phyloP scores from a whole-genome alignment of 1,140 invertebrate genomes.

The Musca domestica region DNA sequence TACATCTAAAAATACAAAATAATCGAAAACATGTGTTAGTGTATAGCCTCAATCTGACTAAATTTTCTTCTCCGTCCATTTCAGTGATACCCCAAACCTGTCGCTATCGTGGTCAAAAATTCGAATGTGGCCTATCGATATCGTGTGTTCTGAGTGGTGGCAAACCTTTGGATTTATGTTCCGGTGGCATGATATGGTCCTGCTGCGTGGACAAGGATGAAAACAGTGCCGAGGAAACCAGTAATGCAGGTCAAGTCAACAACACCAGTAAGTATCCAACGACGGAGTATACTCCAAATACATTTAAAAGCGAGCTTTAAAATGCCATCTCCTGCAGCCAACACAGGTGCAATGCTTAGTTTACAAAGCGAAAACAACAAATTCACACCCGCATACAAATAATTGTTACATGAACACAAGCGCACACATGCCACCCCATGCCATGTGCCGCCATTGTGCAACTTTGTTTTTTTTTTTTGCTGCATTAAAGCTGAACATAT shows the following conservation, averaged over 20 bases:
- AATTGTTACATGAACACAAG: no score
- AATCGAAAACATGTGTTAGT: background rate
- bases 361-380: no score
- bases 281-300: slow-evolving; percentile 1
- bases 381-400: no score
- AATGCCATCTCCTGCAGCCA: background rate
- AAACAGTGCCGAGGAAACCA: slow-evolving; percentile 44
- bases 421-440: no score
- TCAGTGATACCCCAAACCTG: slow-evolving; percentile 91
- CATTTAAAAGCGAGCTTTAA: slow-evolving; percentile 16
- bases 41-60: background rate
- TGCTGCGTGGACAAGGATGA: slow-evolving; percentile 83
- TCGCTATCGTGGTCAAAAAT: slow-evolving; percentile 82
- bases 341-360: no score
- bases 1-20: no score
- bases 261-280: slow-evolving; percentile 77
- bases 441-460: no score
- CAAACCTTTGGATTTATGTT: slow-evolving; percentile 84
- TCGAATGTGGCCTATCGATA: slow-evolving; percentile 85
- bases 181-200: slow-evolving; percentile 89
- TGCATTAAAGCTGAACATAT: no score
- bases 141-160: slow-evolving; percentile 85
- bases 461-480: no score
- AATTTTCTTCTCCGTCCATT: slow-evolving; percentile 44
- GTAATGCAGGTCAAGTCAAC: slow-evolving; percentile 62